Conservation (phyloP, 1,140 invertebrate species). For the Penaeus vannamei region DNA sequence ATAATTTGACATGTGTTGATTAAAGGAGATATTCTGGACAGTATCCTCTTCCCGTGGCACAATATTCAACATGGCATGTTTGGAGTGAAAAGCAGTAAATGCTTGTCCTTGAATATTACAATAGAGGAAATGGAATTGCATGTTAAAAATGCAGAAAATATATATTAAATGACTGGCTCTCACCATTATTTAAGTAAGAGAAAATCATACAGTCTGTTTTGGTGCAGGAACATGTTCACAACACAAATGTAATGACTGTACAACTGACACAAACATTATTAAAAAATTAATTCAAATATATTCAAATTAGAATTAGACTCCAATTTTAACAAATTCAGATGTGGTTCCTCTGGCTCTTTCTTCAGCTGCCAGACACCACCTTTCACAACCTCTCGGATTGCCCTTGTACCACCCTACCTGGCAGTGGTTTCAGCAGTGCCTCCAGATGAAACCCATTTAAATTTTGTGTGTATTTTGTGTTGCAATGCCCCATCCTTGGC, state of each 20-base stretch:
- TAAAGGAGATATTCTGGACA: conserved; percentile 60
- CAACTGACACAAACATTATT: too few relatives aligned
- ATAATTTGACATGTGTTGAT: conserved; percentile 53
- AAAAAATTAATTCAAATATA: too few relatives aligned
- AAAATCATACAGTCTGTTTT: too few relatives aligned
- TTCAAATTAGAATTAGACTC: too few relatives aligned
- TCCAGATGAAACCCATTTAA: conserved; percentile 14
- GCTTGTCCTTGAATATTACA: neutral
- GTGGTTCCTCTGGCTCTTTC: conserved; percentile 13
- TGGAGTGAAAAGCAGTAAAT: neutral
- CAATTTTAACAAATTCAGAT: too few relatives aligned
- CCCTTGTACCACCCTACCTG: conserved; percentile 16
- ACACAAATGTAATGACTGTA: too few relatives aligned
- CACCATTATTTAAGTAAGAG: too few relatives aligned
- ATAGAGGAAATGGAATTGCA: too few relatives aligned
- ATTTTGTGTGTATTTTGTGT: neutral
- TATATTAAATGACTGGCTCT: too few relatives aligned
- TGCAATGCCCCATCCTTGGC: conserved; percentile 55
- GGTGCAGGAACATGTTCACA: too few relatives aligned
- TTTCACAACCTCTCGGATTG: conserved; percentile 48
- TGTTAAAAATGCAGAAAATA: too few relatives aligned
- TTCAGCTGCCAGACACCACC: conserved; percentile 32
- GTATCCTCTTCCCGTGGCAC: conserved; percentile 58
- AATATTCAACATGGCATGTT: conserved; percentile 49
- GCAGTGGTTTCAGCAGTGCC: conserved; percentile 41